Evolutionary conservation across 2,888 invertebrate species (phyloP).

Genomic region (Heliconius erato): DNA sequence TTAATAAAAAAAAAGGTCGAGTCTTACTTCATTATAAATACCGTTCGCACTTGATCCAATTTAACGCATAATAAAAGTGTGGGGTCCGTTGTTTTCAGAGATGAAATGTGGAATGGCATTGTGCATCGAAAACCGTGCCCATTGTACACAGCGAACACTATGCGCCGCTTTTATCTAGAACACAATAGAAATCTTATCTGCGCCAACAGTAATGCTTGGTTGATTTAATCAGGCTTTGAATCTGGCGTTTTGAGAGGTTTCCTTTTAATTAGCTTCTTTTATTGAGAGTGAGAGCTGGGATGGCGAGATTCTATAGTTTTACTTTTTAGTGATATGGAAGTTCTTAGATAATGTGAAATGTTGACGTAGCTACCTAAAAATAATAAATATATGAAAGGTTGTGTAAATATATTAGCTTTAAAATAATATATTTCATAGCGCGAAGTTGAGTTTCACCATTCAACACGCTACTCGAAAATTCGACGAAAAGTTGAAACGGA

Average conservation of each 20-base stretch:
- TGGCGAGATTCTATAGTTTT: neutral
- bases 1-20: slow-evolving; percentile 38
- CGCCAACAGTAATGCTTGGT: slow-evolving; percentile 67
- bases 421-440: neutral
- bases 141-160: slow-evolving; percentile 65
- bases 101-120: slow-evolving; percentile 76
- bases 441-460: no score
- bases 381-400: neutral
- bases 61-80: slow-evolving; percentile 80
- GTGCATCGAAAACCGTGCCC: slow-evolving; percentile 69
- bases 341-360: neutral
- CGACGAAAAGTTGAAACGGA: no score
- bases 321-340: neutral
- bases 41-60: slow-evolving; percentile 76
- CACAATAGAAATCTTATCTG: slow-evolving; percentile 79
- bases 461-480: no score
- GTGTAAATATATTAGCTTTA: neutral
- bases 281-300: neutral
- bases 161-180: slow-evolving; percentile 65
- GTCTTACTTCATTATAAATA: slow-evolving; percentile 61
- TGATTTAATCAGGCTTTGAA: slow-evolving; percentile 68
- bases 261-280: slow-evolving; percentile 37
- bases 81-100: slow-evolving; percentile 76
- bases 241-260: slow-evolving; percentile 38
- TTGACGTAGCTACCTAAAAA: neutral